phyloP scores from a whole-genome alignment of 2,797 vertebrate genomes.

The Chiroxiphia lanceolata region DNA sequence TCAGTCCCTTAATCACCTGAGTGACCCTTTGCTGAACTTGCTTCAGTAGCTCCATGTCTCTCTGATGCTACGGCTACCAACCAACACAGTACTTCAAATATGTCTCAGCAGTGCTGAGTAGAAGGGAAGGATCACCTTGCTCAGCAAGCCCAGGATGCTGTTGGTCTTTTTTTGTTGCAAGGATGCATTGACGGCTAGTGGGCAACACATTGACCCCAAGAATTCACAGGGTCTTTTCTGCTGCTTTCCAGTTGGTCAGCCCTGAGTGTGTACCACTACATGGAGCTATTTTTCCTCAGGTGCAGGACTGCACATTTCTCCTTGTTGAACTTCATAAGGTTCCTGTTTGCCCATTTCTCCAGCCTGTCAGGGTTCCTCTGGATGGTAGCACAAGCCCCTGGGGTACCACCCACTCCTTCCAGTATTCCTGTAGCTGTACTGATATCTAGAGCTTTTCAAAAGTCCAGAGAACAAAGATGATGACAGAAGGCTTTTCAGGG shows the following conservation, averaged over 20 bases:
- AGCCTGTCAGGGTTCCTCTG: neutral
- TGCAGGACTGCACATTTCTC: neutral
- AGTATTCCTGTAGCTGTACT: neutral
- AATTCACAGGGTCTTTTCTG: neutral
- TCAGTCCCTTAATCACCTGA: neutral
- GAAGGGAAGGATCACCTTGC: neutral
- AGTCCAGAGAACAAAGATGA: neutral
- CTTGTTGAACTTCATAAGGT: neutral
- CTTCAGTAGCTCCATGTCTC: neutral
- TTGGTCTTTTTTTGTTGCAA: neutral
- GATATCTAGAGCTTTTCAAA: neutral
- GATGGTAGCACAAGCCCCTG: neutral
- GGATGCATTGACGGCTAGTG: neutral
- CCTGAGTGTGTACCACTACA: neutral
- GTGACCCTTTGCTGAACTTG: neutral
- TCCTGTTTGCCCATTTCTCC: neutral
- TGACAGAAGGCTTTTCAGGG: neutral
- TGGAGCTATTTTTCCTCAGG: neutral
- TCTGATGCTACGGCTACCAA: no score
- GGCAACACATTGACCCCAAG: neutral
- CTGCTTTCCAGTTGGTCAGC: neutral
- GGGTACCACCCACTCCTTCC: neutral
- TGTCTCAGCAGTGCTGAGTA: neutral
- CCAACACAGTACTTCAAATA: no score
- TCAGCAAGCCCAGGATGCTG: neutral